Evolutionary conservation across 2,797 vertebrate genomes (phyloP), one percentile per base, ranked within the genome.

Genomic region (Gymnopithys bicolor): DNA sequence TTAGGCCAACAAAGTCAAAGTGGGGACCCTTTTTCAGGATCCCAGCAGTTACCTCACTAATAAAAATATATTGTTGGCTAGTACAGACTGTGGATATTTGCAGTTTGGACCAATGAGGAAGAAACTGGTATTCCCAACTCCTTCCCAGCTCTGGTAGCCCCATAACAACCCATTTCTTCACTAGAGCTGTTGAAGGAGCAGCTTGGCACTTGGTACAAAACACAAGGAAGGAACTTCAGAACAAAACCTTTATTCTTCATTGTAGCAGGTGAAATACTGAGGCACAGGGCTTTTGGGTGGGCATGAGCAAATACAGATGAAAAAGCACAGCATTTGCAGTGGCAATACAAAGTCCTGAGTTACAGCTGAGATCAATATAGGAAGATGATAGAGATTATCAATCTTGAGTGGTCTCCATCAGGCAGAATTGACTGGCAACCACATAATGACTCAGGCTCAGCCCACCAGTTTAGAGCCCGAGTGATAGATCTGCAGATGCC

Each of bases 401-500:
- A 91, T 97, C 97, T 93, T 73, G 90, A 94, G 89, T 68, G 92
- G 96, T 83, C 94, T 95, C 78, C 49, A 33, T 96, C 95, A 94
- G 92, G 87, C 59, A 81, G 95, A 92, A 97, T 87, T 97, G 95
- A 97, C 96, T 94, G 94, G 96, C 95, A 95, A 91, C 90, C 64
- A 76, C 93, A 85, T 77, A 94, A 97, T 94, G 90, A 87, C 89
- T 84, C 35, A 11, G 66, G 89, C 82, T 92, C 80, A 84, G 86
- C 97, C 97, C 96, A 97, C 96, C 92, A 90, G 93, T 97, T 97
- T 94, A 97, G 80, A 96, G 96, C 91, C 51, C 9, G 7, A 55
- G 75, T 93, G 96, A 97, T 94, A 95, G 95, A 97, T 97, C 95
- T 97, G 91, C 68, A 95, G 97, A 74, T 90, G 92, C 95, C 96